Evolutionary conservation across 2,888 invertebrate species (phyloP).

Genomic region (Tillus elongatus): DNA sequence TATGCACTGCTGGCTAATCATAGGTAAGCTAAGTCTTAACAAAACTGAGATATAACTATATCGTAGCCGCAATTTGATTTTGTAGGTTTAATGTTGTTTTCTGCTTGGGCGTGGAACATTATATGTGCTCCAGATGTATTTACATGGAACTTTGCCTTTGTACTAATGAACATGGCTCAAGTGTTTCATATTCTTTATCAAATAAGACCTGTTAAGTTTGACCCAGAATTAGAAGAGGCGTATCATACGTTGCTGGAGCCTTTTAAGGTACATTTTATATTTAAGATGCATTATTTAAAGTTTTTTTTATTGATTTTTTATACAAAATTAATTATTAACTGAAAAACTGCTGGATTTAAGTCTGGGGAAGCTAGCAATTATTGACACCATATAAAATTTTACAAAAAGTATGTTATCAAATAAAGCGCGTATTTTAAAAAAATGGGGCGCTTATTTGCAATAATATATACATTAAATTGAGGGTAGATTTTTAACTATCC

Average conservation of each 20-base stretch:
- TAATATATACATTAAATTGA: too few relatives aligned
- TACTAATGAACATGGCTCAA: slow-evolving; percentile 71
- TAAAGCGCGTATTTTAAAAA: too few relatives aligned
- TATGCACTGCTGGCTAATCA: slow-evolving; percentile 70
- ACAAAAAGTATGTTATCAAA: too few relatives aligned
- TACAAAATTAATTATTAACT: too few relatives aligned
- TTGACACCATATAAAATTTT: too few relatives aligned
- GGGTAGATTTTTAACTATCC: too few relatives aligned
- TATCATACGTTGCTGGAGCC: slow-evolving; percentile 73
- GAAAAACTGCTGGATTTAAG: too few relatives aligned
- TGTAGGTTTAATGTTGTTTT: slow-evolving; percentile 68
- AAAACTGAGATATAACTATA: not conserved
- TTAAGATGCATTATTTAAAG: too few relatives aligned
- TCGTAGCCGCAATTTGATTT: slow-evolving; percentile 11
- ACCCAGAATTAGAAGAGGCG: slow-evolving; percentile 72
- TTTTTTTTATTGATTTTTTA: not conserved
- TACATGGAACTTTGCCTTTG: slow-evolving; percentile 79
- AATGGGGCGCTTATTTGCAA: too few relatives aligned
- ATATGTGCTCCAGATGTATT: slow-evolving; percentile 81
- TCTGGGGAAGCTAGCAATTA: too few relatives aligned
- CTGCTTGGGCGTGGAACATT: slow-evolving; percentile 85
- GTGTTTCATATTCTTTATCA: slow-evolving; percentile 72
- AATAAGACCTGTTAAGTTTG: slow-evolving; percentile 74
- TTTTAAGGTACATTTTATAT: slow-evolving; percentile 57
- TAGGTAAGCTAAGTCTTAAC: slow-evolving; percentile 52